Conservation (phyloP, 2,888 invertebrate genomes). For the Lasioglossum lativentre region DNA sequence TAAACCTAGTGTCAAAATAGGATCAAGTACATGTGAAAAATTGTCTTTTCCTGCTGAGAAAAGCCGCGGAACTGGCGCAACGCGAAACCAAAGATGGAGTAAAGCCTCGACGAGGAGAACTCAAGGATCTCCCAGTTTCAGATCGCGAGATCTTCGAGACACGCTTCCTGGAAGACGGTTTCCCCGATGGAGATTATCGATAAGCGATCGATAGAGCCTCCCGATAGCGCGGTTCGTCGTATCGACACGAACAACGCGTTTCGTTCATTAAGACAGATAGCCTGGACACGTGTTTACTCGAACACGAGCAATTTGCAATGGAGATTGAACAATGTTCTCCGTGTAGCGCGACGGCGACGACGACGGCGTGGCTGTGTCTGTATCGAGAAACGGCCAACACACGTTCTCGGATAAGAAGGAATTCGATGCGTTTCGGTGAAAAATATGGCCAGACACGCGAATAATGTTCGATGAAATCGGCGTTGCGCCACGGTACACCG, state of each 20-base stretch:
- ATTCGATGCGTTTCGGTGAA: background rate
- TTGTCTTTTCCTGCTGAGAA: background rate
- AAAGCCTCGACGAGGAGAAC: background rate
- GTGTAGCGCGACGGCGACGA: too few species aligned
- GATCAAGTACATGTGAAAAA: background rate
- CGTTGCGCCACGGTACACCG: constrained; percentile 32
- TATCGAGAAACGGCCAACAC: background rate
- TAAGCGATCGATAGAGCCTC: constrained; percentile 5
- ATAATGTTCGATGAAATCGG: constrained; percentile 22
- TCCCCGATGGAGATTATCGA: constrained; percentile 8
- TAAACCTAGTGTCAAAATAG: background rate
- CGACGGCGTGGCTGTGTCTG: background rate
- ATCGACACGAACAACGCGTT: background rate
- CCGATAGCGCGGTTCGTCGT: background rate
- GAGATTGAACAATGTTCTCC: background rate
- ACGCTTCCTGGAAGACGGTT: background rate
- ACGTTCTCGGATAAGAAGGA: background rate
- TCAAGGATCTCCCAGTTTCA: background rate
- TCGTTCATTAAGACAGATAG: background rate
- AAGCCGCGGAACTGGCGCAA: too few species aligned
- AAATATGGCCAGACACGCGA: constrained; percentile 11
- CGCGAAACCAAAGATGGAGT: background rate
- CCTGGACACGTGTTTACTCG: background rate
- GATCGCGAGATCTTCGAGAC: background rate
- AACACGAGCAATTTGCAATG: constrained; percentile 6